These are phyloP conservation scores for Malurus elegans DNA, from an alignment of 2,113 vertebrate genomes.

Conservation along the genomic window DNA sequence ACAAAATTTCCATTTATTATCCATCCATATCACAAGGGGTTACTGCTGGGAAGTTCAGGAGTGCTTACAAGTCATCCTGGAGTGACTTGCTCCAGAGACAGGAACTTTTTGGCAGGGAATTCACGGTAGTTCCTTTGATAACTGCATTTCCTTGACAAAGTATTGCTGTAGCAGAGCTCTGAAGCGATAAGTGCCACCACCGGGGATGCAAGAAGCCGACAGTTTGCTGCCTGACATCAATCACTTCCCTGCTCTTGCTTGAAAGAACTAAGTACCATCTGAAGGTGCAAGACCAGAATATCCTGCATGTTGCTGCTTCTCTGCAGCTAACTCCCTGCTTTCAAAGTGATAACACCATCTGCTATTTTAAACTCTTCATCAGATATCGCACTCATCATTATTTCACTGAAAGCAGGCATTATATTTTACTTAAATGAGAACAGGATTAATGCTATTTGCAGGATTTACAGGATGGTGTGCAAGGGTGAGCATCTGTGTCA, in stretches of 20 bases:
- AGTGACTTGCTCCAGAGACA: neutral
- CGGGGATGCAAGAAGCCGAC: neutral
- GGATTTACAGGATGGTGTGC: neutral
- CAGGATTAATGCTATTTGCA: neutral
- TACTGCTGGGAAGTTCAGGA: neutral
- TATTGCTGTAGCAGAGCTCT: neutral
- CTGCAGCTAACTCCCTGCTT: neutral
- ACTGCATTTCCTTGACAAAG: constrained; percentile 18
- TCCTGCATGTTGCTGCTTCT: constrained; percentile 5
- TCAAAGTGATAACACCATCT: constrained; percentile 54
- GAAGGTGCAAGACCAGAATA: constrained; percentile 59
- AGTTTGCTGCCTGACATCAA: constrained; percentile 1
- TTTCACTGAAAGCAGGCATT: neutral
- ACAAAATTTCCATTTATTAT: neutral
- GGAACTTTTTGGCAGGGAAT: neutral
- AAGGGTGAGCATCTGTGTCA: neutral
- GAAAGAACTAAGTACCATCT: neutral
- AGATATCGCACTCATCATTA: neutral
- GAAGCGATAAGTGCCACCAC: neutral
- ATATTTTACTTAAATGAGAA: neutral
- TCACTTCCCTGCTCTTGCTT: neutral
- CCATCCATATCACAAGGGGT: neutral
- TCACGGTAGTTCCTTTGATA: neutral
- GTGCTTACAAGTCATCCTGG: neutral
- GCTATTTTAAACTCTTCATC: constrained; percentile 29